Percentiles rank a stretch among this genome's conserved stretches.
Conservation (phyloP, 2,888 invertebrate species). For the Meiosimyza decipiens region DNA sequence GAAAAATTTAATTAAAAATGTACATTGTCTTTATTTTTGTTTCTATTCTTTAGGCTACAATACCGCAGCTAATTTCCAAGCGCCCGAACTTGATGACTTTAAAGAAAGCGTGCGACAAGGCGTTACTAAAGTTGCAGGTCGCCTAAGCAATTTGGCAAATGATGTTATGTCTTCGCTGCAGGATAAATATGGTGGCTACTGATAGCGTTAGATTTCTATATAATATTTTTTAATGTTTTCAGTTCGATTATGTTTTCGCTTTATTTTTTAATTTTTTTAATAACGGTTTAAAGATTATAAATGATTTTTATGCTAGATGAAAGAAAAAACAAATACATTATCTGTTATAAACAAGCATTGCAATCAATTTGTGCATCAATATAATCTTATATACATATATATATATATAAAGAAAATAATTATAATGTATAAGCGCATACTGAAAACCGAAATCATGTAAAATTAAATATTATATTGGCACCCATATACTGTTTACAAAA, state of each 20-base stretch:
- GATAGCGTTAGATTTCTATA: conserved; percentile 59
- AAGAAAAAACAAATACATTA: background rate
- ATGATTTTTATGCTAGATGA: background rate
- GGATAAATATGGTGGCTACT: conserved; percentile 78
- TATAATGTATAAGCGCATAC: background rate
- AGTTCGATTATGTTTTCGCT: conserved; percentile 29
- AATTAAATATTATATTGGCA: background rate
- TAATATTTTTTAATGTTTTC: conserved; percentile 12
- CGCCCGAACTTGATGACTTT: conserved; percentile 93
- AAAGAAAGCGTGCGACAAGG: conserved; percentile 97
- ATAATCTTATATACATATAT: background rate
- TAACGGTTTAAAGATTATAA: conserved; percentile 1
- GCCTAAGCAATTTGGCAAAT: conserved; percentile 92
- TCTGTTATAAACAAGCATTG: conserved; percentile 3
- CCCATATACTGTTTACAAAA: background rate
- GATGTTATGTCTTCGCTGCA: conserved; percentile 94
- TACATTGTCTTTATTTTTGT: background rate
- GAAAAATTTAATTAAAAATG: background rate
- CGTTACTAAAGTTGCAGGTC: conserved; percentile 97
- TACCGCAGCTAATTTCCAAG: conserved; percentile 67
- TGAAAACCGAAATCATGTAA: background rate
- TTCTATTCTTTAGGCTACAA: conserved; percentile 53
- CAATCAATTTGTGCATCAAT: conserved; percentile 7
- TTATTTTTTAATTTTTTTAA: conserved; percentile 19
- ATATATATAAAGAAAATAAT: no score